phyloP scores from a whole-genome alignment of 92 coral and sea anemone species.

The Galaxea fascicularis region DNA sequence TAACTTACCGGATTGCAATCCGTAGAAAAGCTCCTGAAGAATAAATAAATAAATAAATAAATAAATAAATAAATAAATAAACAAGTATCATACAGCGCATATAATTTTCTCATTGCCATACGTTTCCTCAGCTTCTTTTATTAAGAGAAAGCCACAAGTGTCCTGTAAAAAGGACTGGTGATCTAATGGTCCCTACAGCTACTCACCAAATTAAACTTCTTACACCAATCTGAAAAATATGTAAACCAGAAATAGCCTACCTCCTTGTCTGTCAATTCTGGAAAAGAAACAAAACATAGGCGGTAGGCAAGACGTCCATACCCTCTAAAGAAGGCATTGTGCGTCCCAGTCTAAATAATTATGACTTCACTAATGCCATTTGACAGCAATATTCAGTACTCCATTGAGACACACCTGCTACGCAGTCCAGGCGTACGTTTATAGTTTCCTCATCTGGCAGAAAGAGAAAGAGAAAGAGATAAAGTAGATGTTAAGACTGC shows the following conservation, averaged over 20 bases:
- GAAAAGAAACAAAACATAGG: neutral
- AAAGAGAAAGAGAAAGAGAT: neutral
- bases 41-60: neutral
- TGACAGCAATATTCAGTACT: neutral
- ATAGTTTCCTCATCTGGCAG: conserved; percentile 85
- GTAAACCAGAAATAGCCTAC: conserved; percentile 30
- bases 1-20: conserved; percentile 79
- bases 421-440: conserved; percentile 90
- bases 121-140: too few relatives aligned
- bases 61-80: neutral
- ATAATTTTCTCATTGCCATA: too few relatives aligned
- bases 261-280: conserved; percentile 93
- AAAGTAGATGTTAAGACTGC: neutral
- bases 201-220: neutral
- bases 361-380: neutral
- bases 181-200: neutral
- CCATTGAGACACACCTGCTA: conserved; percentile 66
- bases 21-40: conserved; percentile 78
- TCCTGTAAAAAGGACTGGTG: neutral
- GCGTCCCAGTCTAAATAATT: too few relatives aligned
- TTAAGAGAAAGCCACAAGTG: neutral
- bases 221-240: neutral
- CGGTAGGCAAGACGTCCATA: too few relatives aligned
- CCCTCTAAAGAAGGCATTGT: too few relatives aligned
- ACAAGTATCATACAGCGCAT: too few relatives aligned